Conservation (phyloP, 2,113 vertebrate genomes). For the Falcunculus frontatus region DNA sequence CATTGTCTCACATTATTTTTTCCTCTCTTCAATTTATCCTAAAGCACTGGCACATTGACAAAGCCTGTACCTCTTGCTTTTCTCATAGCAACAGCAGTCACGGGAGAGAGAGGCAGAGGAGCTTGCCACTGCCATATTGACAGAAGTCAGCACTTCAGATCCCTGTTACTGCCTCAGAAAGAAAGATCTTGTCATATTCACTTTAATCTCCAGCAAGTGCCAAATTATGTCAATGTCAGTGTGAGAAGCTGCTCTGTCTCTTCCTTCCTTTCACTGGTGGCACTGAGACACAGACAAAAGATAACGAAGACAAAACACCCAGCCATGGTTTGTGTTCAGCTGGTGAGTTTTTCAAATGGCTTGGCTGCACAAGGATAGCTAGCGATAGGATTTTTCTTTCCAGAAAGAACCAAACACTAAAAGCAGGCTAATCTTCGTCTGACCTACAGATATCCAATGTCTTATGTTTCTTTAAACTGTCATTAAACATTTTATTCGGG, state of each 20-base stretch:
- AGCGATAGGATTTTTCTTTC: not conserved
- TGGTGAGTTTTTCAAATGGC: not conserved
- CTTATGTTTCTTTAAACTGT: not conserved
- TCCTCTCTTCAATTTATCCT: not conserved
- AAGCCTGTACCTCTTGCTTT: not conserved
- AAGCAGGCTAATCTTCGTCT: not conserved
- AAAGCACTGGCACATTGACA: not conserved
- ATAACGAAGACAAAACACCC: not conserved
- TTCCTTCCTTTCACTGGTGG: not conserved
- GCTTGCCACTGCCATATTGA: not conserved
- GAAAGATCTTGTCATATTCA: constrained; percentile 5
- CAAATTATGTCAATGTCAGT: constrained; percentile 10
- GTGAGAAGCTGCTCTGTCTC: not conserved
- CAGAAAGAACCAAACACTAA: not conserved
- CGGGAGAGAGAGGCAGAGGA: not conserved
- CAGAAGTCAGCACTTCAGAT: constrained; percentile 19
- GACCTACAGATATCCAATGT: not conserved
- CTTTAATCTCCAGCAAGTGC: constrained; percentile 12
- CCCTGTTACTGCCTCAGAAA: not conserved
- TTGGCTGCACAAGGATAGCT: not conserved
- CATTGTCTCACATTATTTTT: not conserved
- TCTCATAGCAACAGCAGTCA: not conserved
- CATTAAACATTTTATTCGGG: not conserved
- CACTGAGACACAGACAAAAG: not conserved
- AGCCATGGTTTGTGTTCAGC: not conserved